phyloP scores from a whole-genome alignment of 2,113 vertebrate species.

The Scartelaos histophorus region DNA sequence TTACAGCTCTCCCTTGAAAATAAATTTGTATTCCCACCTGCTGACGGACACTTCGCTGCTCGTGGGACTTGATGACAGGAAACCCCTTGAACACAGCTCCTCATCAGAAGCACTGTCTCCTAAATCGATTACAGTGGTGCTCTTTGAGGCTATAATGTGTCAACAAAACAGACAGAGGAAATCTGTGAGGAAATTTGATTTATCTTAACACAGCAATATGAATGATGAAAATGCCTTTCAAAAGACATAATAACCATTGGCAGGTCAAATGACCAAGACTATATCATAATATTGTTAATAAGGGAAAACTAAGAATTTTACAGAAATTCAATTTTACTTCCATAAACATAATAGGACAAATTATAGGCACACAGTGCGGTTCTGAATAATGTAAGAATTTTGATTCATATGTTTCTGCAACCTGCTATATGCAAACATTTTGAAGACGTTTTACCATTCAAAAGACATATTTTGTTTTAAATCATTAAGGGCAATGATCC shows the following conservation, averaged over 20 bases:
- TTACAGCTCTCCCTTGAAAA: no score
- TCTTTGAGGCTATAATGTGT: slow-evolving; percentile 22
- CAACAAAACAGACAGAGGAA: slow-evolving; percentile 15
- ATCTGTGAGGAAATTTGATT: background rate
- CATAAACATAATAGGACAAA: no score
- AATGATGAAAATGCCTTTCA: background rate
- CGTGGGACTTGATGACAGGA: slow-evolving; percentile 62
- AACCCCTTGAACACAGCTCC: slow-evolving; percentile 1
- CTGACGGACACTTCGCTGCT: slow-evolving; percentile 72
- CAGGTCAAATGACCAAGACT: background rate
- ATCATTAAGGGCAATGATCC: no score
- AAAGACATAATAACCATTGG: background rate
- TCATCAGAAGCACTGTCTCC: slow-evolving; percentile 23
- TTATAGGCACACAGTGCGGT: no score
- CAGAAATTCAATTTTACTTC: no score
- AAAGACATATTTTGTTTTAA: no score
- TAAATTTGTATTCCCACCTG: slow-evolving; percentile 63
- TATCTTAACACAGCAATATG: background rate
- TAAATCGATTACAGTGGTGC: slow-evolving; percentile 1
- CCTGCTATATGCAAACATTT: no score
- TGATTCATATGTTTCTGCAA: no score
- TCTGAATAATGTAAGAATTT: no score
- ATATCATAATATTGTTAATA: background rate
- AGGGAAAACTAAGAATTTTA: no score
- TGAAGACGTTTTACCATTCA: no score